Evolutionary conservation across 1,140 invertebrate genomes (phyloP), one percentile per base, ranked within the genome.

Genomic region (Dendroctonus valens): DNA sequence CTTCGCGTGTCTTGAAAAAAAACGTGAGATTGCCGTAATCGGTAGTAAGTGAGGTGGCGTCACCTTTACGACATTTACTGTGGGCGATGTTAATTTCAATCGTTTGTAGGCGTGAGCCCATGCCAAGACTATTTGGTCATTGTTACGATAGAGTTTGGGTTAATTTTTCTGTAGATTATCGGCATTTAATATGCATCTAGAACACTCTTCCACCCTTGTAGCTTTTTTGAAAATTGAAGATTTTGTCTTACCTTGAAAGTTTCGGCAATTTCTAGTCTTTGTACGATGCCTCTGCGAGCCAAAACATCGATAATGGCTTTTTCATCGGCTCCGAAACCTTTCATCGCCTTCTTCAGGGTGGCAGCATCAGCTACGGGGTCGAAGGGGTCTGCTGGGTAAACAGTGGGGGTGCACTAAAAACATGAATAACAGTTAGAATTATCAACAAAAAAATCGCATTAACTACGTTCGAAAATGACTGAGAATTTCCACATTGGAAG

Each of bases 301-400:
- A 98, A 81, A 3, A 97, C 86, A 73, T 95, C 91, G 73, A 96
- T 96, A 73, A 98, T 92, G 50, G 91, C 86, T 75, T 92, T 90
- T 78, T 97, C 94, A 79, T 97, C 91, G 3, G 93, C 95, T 40
- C 94, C 91, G 70, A 93, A 88, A 57, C 94, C 94, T 79, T 96
- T 94, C 93, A 98, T 97, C 3, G 96, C 95, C 77, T 94, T 94
- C 67, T 91, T 86, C 14, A 98, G 81, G 55, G 88, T 86, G 63
- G 88, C 89, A 2, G 95, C 96, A 85, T 98, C 96, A 63, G 86
- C 85, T 55, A 89, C 89, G 8, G 94, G 87, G 79, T 96, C 91
- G 80, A 96, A 97, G 41, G 88, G 87, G 57, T 91, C 88, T 41
- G 89, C 87, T 41, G 92, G 89, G 76, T 87, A 91, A 51, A 96